Evolutionary conservation across 2,888 invertebrate genomes (phyloP).

Genomic region (Trachelus tabidus): DNA sequence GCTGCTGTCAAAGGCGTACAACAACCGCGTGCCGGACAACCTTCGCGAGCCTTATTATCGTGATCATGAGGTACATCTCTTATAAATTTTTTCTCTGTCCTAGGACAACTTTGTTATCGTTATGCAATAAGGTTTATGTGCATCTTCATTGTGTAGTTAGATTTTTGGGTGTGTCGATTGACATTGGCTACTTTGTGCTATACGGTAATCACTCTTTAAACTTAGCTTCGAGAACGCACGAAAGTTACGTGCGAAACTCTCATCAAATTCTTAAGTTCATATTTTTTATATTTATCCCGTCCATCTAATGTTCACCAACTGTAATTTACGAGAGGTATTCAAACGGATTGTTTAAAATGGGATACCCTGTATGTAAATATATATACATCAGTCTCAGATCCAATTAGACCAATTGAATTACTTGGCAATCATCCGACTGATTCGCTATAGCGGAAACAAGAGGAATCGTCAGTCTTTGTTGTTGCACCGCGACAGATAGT

Average conservation of each 20-base stretch:
- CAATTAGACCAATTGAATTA: constrained; percentile 50
- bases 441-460: neutral
- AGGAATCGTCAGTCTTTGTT: neutral
- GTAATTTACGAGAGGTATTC: too few relatives aligned
- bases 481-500: neutral
- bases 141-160: neutral
- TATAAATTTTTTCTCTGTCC: neutral
- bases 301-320: too few relatives aligned
- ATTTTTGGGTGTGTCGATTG: neutral
- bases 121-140: neutral
- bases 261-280: too few relatives aligned
- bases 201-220: neutral
- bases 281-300: too few relatives aligned
- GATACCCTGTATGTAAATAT: neutral
- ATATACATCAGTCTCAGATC: constrained; percentile 25
- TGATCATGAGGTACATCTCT: constrained; percentile 84
- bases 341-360: too few relatives aligned
- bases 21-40: constrained; percentile 93
- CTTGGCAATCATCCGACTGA: constrained; percentile 14
- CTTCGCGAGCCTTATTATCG: constrained; percentile 93
- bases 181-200: neutral
- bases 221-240: too few relatives aligned
- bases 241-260: too few relatives aligned
- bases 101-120: neutral
- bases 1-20: constrained; percentile 95